Evolutionary conservation across 2,888 invertebrate species (phyloP), one percentile per base, ranked within the genome.

Genomic region (Incurvaria masculella): DNA sequence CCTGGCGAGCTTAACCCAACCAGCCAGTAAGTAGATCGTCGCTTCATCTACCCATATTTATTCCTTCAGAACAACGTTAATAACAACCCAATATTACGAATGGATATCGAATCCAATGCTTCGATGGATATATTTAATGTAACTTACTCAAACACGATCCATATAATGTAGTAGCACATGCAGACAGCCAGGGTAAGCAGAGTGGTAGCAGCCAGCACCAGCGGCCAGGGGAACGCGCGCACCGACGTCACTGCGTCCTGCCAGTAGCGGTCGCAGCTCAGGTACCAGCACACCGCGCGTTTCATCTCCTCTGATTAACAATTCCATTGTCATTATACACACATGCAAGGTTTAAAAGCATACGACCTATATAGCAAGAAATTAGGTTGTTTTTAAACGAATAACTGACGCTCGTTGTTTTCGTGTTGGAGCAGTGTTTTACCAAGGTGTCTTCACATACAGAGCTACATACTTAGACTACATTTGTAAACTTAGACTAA

Each of bases 241-340:
- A 87, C 83, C 54, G 87, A 84, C 11, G 84, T 81, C 53, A 88
- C 86, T 52, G 85, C 82, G 68, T 92, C 91, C 69, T 94, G 92
- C 93, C 94, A 94, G 69, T 93, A 94, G 53, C 90, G 86, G 65
- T 94, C 93, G 64, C 95, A 95, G 55, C 92, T 92, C 61, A 95
- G 76, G 71, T 93, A 94, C 88, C 94, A 94, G 68, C 95, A 95
- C 41, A 94, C 88, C 2, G 90, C 90, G 61, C 90, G 85, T 68
- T 93, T 91, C 72, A 94, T 82, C 68, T 93, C 92, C 64, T 91
- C 94, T 94, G 68, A n/a, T n/a, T n/a, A n/a, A n/a, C n/a, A n/a
- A n/a, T n/a, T n/a, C n/a, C n/a, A n/a, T n/a, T n/a, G n/a, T n/a
- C n/a, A n/a, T n/a, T n/a, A n/a, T n/a, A n/a, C n/a, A n/a, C n/a